phyloP scores from a whole-genome alignment of 2,888 invertebrate species.

The Acrobeloides nanus region DNA sequence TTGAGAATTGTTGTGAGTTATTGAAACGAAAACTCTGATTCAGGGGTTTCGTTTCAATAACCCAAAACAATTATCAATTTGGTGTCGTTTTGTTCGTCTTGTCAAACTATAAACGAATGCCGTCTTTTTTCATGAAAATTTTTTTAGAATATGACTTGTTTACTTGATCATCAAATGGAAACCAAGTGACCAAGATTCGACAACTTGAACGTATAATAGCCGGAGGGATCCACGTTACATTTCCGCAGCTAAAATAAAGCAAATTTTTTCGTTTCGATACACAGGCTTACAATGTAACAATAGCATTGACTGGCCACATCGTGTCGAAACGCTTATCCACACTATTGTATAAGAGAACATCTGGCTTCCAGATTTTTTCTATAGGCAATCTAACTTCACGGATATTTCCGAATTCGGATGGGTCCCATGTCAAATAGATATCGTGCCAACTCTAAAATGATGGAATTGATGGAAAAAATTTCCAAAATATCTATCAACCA shows the following conservation, averaged over 20 bases:
- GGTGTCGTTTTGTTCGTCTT: no score
- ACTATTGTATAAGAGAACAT: conserved; percentile 93
- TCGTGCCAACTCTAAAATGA: conserved; percentile 82
- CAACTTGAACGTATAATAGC: conserved; percentile 24
- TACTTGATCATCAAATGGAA: no score
- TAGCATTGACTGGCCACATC: conserved; percentile 58
- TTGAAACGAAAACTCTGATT: no score
- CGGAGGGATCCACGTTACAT: conserved; percentile 32
- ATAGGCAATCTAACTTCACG: conserved; percentile 77
- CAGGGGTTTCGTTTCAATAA: no score
- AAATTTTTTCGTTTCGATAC: conserved; percentile 23
- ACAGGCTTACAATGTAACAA: conserved; percentile 46
- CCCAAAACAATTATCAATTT: no score
- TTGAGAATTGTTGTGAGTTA: no score
- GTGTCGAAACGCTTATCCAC: conserved; percentile 59
- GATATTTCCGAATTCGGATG: conserved; percentile 65
- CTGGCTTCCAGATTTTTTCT: conserved; percentile 93
- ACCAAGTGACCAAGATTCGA: conserved; percentile 20
- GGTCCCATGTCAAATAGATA: conserved; percentile 94
- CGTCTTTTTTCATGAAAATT: no score
- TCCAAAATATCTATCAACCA: no score
- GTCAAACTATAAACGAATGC: no score
- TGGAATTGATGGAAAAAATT: no score
- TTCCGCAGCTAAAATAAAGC: no score
- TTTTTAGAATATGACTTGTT: no score